Evolutionary conservation across 37 sponge, comb jelly and placozoan species (phyloP).

Genomic region (Beroe ovata): DNA sequence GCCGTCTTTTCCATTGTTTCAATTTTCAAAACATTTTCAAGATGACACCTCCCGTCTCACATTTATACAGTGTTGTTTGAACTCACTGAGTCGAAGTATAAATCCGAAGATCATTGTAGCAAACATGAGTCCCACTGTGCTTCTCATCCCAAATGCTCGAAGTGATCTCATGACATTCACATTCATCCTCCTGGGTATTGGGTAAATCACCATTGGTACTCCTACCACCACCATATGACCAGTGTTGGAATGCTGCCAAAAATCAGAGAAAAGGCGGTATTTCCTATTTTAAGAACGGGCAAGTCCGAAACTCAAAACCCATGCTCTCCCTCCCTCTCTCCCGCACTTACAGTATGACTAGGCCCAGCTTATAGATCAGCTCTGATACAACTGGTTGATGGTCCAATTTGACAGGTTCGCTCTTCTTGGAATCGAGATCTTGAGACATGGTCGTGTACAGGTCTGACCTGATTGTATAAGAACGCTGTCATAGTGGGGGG

Average conservation of each 20-base stretch:
- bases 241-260: no score
- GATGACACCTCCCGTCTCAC: no score
- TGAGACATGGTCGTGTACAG: slow-evolving; percentile 10
- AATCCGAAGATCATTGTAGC: slow-evolving; percentile 34
- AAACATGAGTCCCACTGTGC: slow-evolving; percentile 52
- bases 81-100: slow-evolving; percentile 53
- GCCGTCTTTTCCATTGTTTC: neutral
- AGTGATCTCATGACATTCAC: slow-evolving; percentile 40
- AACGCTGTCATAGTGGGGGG: no score
- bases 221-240: no score
- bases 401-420: neutral
- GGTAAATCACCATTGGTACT: no score
- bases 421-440: neutral
- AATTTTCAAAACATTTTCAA: neutral
- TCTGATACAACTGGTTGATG: neutral
- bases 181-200: slow-evolving; percentile 40
- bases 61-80: neutral
- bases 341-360: neutral
- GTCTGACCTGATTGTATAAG: neutral
- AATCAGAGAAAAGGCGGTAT: no score
- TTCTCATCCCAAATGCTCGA: slow-evolving; percentile 44
- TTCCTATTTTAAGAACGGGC: no score
- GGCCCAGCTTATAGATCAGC: slow-evolving; percentile 15
- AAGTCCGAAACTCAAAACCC: no score
- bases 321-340: no score